Conservation (phyloP, 2,888 invertebrate species). For the Serrognathus titanus region DNA sequence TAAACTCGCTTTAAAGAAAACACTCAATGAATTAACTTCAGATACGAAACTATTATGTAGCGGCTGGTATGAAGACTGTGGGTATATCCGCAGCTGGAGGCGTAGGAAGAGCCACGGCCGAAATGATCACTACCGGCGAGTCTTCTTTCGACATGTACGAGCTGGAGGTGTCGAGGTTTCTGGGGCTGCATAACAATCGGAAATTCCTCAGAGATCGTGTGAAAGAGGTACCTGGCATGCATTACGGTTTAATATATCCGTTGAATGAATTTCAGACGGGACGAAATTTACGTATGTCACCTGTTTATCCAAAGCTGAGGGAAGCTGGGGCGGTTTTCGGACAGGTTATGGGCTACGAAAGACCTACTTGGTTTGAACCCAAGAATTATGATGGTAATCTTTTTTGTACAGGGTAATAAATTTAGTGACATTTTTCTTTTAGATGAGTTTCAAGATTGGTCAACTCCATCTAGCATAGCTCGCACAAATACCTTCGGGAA, state of each 20-base stretch:
- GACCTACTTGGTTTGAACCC: slow-evolving; percentile 86
- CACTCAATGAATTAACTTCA: slow-evolving; percentile 41
- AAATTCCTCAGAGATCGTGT: slow-evolving; percentile 88
- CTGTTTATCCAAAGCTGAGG: slow-evolving; percentile 86
- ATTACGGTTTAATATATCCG: slow-evolving; percentile 80
- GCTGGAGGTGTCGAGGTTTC: slow-evolving; percentile 83
- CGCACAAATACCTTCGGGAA: slow-evolving; percentile 84
- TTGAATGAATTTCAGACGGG: slow-evolving; percentile 84
- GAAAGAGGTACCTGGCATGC: slow-evolving; percentile 87
- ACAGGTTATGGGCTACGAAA: slow-evolving; percentile 96
- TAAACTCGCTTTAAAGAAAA: background rate
- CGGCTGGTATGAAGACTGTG: slow-evolving; percentile 94
- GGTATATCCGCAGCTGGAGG: slow-evolving; percentile 96
- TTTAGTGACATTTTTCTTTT: background rate
- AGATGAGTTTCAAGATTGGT: slow-evolving; percentile 46
- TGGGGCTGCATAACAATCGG: slow-evolving; percentile 91
- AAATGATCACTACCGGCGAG: slow-evolving; percentile 79
- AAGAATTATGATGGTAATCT: slow-evolving; percentile 48
- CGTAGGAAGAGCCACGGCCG: slow-evolving; percentile 85
- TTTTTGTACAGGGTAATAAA: background rate
- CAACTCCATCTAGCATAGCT: slow-evolving; percentile 64
- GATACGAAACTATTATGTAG: slow-evolving; percentile 86
- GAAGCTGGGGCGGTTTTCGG: slow-evolving; percentile 94
- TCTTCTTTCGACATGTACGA: slow-evolving; percentile 83
- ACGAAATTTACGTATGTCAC: slow-evolving; percentile 88